Base-by-base conservation (phyloP, 2,797 vertebrate species). In the Macropodus opercularis region DNA sequence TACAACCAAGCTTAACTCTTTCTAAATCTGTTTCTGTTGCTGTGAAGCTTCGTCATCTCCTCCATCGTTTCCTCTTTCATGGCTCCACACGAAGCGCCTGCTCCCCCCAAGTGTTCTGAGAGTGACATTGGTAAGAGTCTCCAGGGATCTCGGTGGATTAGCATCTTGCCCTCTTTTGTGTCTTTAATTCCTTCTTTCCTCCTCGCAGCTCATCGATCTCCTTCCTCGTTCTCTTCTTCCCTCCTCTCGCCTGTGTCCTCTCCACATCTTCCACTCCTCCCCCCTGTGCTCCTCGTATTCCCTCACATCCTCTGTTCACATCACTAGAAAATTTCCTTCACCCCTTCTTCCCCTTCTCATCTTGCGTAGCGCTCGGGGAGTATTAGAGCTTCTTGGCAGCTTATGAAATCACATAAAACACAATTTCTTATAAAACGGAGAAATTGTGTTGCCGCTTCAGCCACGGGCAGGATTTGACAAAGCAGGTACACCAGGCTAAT, bases 161-260 rank as follows among this genome's bases (percentile, higher is more conserved):
- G 52, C 78, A 72, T 80, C 55, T 15, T 17, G 72, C 84, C 86
- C 79, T 79, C 81, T 65, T 10, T 18, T 39, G 56, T 31, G 59
- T 67, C 80, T 81, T 72, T 69, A 64, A 72, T 77, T 81, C 65
- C 71, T 67, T 26, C 38, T 75, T 61, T 69, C 41, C 51, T 69
- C 50, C 64, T 75, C 52, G 2, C 50, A 63, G 48, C 62, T 62
- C 42, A 82, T 81, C 46, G 70, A 77, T 77, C 66, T 69, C 60
- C 43, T 38, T 69, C 36, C 50, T 35, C 19, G 22, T 38, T 72
- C 59, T 53, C 32, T 21, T 22, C 6, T 14, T 34, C 12, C 36
- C 27, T 48, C 42, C 44, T 21, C 2, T 41, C 26, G 18, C 29
- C 51, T 58, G 49, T n/a, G 14, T 35, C 34, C 27, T 49, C 47